A percentile compares a stretch with the other conserved stretches of the same genome.
These are phyloP conservation scores for Hetaerina americana DNA, from an alignment of 1,140 invertebrate genomes.

Conservation along the genomic window DNA sequence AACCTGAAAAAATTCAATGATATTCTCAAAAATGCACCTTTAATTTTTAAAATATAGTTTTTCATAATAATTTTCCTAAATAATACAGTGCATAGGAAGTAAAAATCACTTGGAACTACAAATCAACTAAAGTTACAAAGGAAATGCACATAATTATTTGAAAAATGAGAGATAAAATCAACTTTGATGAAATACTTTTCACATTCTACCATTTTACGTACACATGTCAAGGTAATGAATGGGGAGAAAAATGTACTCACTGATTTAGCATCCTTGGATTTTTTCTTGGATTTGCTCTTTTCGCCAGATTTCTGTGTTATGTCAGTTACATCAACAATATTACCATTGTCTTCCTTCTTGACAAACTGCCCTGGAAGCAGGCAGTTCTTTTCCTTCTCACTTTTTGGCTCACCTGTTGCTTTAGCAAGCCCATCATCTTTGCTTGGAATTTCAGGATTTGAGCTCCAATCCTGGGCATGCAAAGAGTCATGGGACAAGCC, in stretches of 20 bases:
- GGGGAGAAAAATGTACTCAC: too few relatives aligned
- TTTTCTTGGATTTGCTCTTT: not conserved
- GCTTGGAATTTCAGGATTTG: not conserved
- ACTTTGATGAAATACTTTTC: too few relatives aligned
- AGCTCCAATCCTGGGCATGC: not conserved
- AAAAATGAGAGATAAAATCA: too few relatives aligned
- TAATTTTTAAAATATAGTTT: too few relatives aligned
- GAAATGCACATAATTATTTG: too few relatives aligned
- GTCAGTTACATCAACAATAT: not conserved
- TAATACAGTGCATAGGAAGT: too few relatives aligned
- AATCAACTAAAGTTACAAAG: not conserved
- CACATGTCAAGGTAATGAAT: too few relatives aligned
- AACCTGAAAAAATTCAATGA: not conserved
- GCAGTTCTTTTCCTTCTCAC: not conserved
- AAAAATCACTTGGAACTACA: not conserved
- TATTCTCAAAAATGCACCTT: not conserved
- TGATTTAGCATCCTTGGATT: not conserved
- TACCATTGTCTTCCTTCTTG: not conserved
- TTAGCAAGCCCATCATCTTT: not conserved
- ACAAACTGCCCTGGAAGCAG: not conserved
- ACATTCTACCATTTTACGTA: too few relatives aligned
- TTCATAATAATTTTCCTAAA: too few relatives aligned
- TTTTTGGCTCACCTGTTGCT: not conserved
- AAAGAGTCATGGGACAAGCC: not conserved
- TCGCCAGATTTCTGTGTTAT: not conserved